Base-by-base conservation (phyloP, 1,140 invertebrate genomes). In the Hylyphantes graminicola region DNA sequence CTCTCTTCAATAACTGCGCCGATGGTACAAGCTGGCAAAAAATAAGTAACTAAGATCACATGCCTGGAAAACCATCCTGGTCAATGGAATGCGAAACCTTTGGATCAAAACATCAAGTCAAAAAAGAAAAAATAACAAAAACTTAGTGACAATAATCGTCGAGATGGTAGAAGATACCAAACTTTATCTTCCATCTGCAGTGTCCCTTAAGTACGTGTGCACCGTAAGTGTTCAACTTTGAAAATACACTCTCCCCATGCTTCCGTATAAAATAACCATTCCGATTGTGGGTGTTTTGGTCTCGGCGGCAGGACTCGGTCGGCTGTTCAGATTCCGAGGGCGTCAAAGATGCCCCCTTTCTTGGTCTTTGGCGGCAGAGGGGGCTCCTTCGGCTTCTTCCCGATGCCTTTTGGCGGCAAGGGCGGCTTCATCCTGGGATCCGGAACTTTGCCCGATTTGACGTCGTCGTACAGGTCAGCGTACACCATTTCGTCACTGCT, bases 401-500 rank as follows among this genome's bases (percentile, higher is more conserved):
- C 72, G 19, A 82, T 76, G 54, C 87, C 86, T 57, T 87, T 87
- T 12, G 87, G 87, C 12, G 87, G 87, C 74, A 87, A 78, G 19
- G 86, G 79, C 13, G 86, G 87, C 19, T 86, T 88, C 57, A 85
- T 84, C 17, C 87, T 86, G 50, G 87, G 87, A 74, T 88, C 87
- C 10, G 86, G 83, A 19, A 88, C 79, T 64, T 86, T 87, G 21
- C 87, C 87, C 57, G 63, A 53, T 85, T 88, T 88, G 4, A 88
- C 85, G 54, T 88, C 86, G 65, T 88, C 87, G 73, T 88, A 87
- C 65, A 88, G 51, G 55, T 88, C 87, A 17, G 87, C 87, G 59
- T 88, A 88, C 7, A 88, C 72, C 75, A 88, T 72, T 72, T 88
- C 87, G 48, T 87, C 87, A 85, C 78, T 86, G 76, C 83, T 76